Conservation (phyloP, 2,888 invertebrate genomes). For the Eueremaeus valkanovi region DNA sequence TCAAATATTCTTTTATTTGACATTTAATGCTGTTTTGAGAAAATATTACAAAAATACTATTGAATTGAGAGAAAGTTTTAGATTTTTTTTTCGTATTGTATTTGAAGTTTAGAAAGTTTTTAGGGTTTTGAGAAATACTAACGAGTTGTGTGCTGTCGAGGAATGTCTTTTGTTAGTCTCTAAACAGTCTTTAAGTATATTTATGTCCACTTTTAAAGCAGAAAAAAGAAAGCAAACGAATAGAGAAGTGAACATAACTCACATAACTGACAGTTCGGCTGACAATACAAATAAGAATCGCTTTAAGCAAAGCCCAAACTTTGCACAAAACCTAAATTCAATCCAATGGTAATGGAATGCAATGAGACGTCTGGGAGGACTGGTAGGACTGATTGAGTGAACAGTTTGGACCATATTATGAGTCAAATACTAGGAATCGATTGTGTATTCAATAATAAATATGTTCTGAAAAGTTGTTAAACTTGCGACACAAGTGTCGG, state of each 20-base stretch:
- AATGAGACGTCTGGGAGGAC: no score
- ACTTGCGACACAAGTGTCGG: no score
- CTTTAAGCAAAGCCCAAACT: background rate
- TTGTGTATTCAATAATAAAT: background rate
- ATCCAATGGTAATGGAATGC: no score
- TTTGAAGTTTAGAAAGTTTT: background rate
- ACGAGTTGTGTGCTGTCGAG: background rate
- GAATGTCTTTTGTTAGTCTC: background rate
- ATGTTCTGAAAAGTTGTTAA: no score
- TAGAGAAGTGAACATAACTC: background rate
- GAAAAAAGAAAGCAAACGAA: background rate
- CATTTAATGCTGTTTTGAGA: no score
- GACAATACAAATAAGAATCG: background rate
- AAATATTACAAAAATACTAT: no score
- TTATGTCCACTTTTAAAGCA: background rate
- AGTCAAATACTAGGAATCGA: background rate
- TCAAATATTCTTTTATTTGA: no score
- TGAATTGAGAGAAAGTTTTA: no score
- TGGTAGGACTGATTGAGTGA: no score
- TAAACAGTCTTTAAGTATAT: background rate
- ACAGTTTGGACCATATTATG: no score
- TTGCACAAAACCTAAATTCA: no score
- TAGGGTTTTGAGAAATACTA: background rate
- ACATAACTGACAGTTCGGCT: background rate
- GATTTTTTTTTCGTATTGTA: no score